Base-by-base conservation (phyloP, 2,113 vertebrate species). In the Phaethon lepturus region DNA sequence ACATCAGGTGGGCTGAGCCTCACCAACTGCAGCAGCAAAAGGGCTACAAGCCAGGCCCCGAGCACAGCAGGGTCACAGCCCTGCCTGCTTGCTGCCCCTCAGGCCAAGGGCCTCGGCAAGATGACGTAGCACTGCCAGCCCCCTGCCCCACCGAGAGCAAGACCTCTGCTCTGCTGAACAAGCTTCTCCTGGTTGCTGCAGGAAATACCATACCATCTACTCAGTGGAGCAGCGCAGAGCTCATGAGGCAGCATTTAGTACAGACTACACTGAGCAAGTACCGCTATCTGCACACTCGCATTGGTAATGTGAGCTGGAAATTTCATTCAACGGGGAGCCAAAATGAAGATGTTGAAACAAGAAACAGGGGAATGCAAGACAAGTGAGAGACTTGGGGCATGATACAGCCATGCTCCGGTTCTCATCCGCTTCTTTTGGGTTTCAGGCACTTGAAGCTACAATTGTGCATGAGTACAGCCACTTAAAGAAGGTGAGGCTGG, bases 321-420 rank as follows among this genome's bases (percentile, higher is more conserved):
- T 38, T 99, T 99, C 96, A 91, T 98, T 85, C 98, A 99, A 45
- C 97, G 99, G 96, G 99, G 98, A 91, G 98, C 98, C 69, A 99
- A 98, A 97, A 99, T 99, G 96, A 98, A 99, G 96, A 98, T 68
- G 18, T 95, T 98, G 75, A 98, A 98, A 33, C 98, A 96, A 18
- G 99, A 98, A 88, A 99, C 98, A 28, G 98, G 98, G 56, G 98
- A 99, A 95, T 96, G 98, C 96, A 99, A 99, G 98, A 98, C 99
- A 97, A 87, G 52, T 6, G 13, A 50, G 53, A 38, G 6, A 22
- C 12, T n/a, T 7, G 52, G 78, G 64, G 24, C 18, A 25, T 2
- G 24, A 17, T 4, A 4, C 10, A 28, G 71, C 49, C 4, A 0
- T 2, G 17, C 31, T 83, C 18, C 0, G 2, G 10, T 17, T 14